Percentiles rank a stretch among this genome's conserved stretches.
Conservation (phyloP, 1,140 invertebrate genomes). For the Achroia grisella region DNA sequence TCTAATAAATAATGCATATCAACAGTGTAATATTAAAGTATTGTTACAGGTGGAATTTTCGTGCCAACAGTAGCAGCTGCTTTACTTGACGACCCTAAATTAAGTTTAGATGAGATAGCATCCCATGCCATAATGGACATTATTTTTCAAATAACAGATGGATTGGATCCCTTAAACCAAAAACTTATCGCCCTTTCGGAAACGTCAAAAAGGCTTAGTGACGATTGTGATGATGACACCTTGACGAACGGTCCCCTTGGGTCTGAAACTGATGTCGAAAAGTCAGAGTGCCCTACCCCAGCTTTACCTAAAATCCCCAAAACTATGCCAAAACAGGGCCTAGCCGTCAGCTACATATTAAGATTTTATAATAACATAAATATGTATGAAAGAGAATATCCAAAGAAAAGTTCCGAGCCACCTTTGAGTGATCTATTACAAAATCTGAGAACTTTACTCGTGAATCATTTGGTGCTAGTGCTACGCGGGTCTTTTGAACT, state of each 20-base stretch:
- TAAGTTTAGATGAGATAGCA: slow-evolving; percentile 72
- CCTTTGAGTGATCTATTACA: slow-evolving; percentile 67
- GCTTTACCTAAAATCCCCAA: slow-evolving; percentile 46
- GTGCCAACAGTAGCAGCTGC: slow-evolving; percentile 77
- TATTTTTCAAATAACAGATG: slow-evolving; percentile 75
- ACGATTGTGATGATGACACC: slow-evolving; percentile 52
- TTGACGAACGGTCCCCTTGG: slow-evolving; percentile 43
- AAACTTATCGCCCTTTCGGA: slow-evolving; percentile 69
- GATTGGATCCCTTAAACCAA: slow-evolving; percentile 77
- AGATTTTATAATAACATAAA: slow-evolving; percentile 81
- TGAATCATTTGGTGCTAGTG: slow-evolving; percentile 64
- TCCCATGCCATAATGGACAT: slow-evolving; percentile 83
- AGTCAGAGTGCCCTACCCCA: slow-evolving; percentile 50
- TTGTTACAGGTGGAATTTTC: slow-evolving; percentile 73
- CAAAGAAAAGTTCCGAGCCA: slow-evolving; percentile 78
- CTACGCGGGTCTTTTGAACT: slow-evolving; percentile 48
- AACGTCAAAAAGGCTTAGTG: slow-evolving; percentile 50
- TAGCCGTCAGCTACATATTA: slow-evolving; percentile 76
- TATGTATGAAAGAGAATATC: slow-evolving; percentile 80
- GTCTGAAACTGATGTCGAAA: slow-evolving; percentile 42
- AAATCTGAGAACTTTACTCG: slow-evolving; percentile 55
- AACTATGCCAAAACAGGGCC: slow-evolving; percentile 56
- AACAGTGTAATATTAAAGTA: not conserved
- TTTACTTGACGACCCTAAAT: slow-evolving; percentile 61
- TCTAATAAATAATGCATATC: not conserved